phyloP scores from a whole-genome alignment of 2,888 invertebrate genomes.

The Seira sanloemensis region DNA sequence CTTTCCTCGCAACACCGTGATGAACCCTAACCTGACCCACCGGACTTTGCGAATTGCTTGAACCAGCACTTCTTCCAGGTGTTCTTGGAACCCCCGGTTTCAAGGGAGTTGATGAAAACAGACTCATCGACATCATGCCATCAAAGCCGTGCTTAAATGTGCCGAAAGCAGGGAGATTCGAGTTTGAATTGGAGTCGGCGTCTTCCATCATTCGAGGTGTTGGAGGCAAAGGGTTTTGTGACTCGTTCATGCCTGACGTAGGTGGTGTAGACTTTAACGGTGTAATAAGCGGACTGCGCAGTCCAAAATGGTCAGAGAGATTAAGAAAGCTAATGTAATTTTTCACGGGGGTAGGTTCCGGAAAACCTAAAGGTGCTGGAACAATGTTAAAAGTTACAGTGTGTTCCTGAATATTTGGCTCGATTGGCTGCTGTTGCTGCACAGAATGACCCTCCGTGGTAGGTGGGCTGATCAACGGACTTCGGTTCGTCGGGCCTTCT shows the following conservation, averaged over 20 bases:
- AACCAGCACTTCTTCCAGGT: conserved; percentile 44
- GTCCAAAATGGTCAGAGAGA: neutral
- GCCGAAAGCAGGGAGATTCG: neutral
- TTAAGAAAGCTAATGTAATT: conserved; percentile 22
- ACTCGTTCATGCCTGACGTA: conserved; percentile 22
- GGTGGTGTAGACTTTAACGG: conserved; percentile 40
- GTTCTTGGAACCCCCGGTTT: conserved; percentile 51
- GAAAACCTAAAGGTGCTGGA: conserved; percentile 55
- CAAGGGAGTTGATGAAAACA: conserved; percentile 43
- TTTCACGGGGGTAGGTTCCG: conserved; percentile 66
- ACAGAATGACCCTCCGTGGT: neutral
- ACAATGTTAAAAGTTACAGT: conserved; percentile 46
- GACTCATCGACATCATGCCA: conserved; percentile 11
- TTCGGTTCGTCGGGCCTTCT: neutral
- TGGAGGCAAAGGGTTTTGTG: conserved; percentile 43
- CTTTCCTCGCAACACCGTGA: too few species aligned
- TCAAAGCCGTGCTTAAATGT: conserved; percentile 29
- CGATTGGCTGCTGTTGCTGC: conserved; percentile 2
- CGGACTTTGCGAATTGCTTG: conserved; percentile 52
- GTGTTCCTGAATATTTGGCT: too few species aligned
- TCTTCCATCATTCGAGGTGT: conserved; percentile 50
- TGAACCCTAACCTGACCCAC: neutral
- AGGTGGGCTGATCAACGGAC: neutral
- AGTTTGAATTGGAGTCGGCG: conserved; percentile 52
- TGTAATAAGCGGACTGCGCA: conserved; percentile 42